A percentile compares a stretch with the other conserved stretches of the same genome.
Evolutionary conservation across 2,888 invertebrate species (phyloP).

Genomic region (Auanema freiburgensis): DNA sequence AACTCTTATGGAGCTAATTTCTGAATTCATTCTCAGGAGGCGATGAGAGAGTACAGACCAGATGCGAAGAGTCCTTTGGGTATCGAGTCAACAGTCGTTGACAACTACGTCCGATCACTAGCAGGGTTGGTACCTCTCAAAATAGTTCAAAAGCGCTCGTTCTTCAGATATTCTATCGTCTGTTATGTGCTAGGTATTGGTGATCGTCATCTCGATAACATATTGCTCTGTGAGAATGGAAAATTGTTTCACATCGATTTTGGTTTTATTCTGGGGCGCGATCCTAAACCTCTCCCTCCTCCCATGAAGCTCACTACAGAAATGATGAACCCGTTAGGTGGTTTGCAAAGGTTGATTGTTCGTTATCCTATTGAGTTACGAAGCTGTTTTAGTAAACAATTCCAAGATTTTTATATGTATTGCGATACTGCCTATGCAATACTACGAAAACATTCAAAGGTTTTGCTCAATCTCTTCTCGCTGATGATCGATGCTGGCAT

Average conservation of each 20-base stretch:
- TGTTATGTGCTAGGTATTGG: slow-evolving; percentile 90
- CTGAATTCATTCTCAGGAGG: too few relatives aligned
- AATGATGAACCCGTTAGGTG: slow-evolving; percentile 83
- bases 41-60: slow-evolving; percentile 86
- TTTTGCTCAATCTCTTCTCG: slow-evolving; percentile 90
- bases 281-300: slow-evolving; percentile 97
- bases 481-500: slow-evolving; percentile 98
- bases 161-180: slow-evolving; percentile 69
- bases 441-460: slow-evolving; percentile 81
- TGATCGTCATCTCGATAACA: slow-evolving; percentile 83
- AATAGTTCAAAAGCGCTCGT: not conserved
- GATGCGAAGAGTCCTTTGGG: slow-evolving; percentile 85
- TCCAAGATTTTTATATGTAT: slow-evolving; percentile 84
- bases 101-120: slow-evolving; percentile 78
- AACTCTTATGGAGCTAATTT: too few relatives aligned
- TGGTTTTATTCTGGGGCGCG: slow-evolving; percentile 86
- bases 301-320: slow-evolving; percentile 98
- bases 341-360: slow-evolving; percentile 21
- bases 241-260: slow-evolving; percentile 94
- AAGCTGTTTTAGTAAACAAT: slow-evolving; percentile 78
- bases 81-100: slow-evolving; percentile 90
- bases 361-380: not conserved
- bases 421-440: slow-evolving; percentile 90
- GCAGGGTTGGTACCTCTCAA: slow-evolving; percentile 27
- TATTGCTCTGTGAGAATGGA: slow-evolving; percentile 85